Conservation (phyloP, 2,797 vertebrate species). For the Pyrocephalus nanus region DNA sequence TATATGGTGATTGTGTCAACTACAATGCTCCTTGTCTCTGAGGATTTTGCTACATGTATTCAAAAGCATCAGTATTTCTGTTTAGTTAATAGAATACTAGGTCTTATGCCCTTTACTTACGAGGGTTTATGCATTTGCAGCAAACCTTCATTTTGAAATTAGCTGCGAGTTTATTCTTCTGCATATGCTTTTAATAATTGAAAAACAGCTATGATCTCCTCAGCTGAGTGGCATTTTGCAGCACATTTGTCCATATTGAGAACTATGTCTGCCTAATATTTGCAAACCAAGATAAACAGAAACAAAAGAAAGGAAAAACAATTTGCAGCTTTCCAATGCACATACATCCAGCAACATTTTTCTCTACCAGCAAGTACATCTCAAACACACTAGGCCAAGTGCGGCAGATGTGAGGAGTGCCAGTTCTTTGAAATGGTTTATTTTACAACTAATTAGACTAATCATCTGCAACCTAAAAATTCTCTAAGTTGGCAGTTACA, state of each 20-base stretch:
- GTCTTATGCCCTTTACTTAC: neutral
- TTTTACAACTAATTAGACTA: slow-evolving; percentile 61
- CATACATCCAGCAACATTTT: slow-evolving; percentile 12
- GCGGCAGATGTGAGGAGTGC: slow-evolving; percentile 23
- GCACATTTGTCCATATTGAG: slow-evolving; percentile 57
- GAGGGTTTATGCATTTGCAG: neutral
- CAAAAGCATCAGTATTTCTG: neutral
- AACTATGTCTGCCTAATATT: slow-evolving; percentile 44
- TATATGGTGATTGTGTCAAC: neutral
- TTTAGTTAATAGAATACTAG: neutral
- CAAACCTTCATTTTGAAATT: slow-evolving; percentile 23
- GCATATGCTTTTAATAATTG: slow-evolving; percentile 54
- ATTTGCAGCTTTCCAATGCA: slow-evolving; percentile 35
- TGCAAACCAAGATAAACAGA: slow-evolving; percentile 66
- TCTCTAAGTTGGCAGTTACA: slow-evolving; percentile 8
- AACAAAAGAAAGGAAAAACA: slow-evolving; percentile 62
- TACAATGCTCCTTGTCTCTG: neutral
- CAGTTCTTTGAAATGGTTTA: slow-evolving; percentile 59
- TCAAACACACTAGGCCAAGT: slow-evolving; percentile 39
- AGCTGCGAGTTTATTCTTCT: slow-evolving; percentile 11
- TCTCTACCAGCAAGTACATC: slow-evolving; percentile 53
- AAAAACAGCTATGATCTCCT: slow-evolving; percentile 22
- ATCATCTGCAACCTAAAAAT: slow-evolving; percentile 30
- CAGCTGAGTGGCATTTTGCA: slow-evolving; percentile 45
- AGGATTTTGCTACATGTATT: neutral